Evolutionary conservation across 2,797 vertebrate species (phyloP).

Genomic region (Tolypeutes matacus): DNA sequence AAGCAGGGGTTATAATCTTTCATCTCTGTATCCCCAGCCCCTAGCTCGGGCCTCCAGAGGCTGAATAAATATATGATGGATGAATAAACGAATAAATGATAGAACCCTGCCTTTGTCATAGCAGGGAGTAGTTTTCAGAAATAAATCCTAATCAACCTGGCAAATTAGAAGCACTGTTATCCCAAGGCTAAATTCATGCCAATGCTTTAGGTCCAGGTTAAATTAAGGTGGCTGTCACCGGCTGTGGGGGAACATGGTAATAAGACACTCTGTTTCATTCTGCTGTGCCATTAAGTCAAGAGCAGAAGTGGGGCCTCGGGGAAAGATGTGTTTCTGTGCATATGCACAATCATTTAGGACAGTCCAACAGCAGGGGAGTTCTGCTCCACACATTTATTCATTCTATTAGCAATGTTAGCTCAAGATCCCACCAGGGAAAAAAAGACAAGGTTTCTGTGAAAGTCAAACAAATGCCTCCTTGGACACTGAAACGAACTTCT

Average conservation of each 20-base stretch:
- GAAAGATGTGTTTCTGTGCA: neutral
- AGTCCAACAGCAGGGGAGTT: accelerated
- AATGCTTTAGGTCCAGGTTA: constrained; percentile 44
- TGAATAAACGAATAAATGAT: neutral
- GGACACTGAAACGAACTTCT: neutral
- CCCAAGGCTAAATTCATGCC: neutral
- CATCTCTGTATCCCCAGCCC: neutral
- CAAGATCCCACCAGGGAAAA: neutral
- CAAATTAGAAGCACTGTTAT: neutral
- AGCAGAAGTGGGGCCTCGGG: neutral
- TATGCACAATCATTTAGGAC: accelerated
- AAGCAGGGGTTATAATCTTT: neutral
- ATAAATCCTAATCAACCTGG: neutral
- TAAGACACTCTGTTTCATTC: neutral
- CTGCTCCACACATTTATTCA: accelerated
- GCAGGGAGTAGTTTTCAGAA: neutral
- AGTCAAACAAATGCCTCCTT: neutral
- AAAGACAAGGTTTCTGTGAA: neutral
- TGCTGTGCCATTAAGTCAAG: accelerated
- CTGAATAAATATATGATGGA: neutral
- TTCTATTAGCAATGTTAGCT: neutral
- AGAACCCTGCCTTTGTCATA: neutral
- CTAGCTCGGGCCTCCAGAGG: neutral
- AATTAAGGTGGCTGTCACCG: neutral
- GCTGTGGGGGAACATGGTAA: neutral